Evolutionary conservation across 2,113 vertebrate species (phyloP).

Genomic region (Tychaedon coryphoeus): DNA sequence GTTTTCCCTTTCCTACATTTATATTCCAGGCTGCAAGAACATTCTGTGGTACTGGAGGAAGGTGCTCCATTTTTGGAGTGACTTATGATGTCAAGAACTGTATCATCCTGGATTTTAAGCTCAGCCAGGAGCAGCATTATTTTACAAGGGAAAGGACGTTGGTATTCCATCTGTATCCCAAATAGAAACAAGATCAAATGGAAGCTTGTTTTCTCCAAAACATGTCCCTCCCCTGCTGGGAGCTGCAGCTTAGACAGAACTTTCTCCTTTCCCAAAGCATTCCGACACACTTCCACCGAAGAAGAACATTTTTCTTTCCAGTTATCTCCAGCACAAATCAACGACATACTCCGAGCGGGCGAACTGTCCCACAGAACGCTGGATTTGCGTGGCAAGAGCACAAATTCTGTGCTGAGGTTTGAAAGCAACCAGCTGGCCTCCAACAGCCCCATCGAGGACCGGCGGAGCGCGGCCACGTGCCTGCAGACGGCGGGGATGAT

Average conservation of each 20-base stretch:
- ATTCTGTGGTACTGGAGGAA: background rate
- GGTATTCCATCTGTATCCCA: constrained; percentile 61
- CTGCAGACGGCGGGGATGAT: constrained; percentile 88
- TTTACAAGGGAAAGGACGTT: constrained; percentile 45
- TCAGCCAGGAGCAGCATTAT: constrained; percentile 58
- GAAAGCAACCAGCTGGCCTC: constrained; percentile 92
- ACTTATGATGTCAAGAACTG: constrained; percentile 73
- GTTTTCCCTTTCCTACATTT: background rate
- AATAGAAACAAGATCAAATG: constrained; percentile 49
- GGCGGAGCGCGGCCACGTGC: constrained; percentile 84
- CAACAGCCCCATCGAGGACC: constrained; percentile 90
- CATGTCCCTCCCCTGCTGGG: background rate
- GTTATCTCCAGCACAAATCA: constrained; percentile 80
- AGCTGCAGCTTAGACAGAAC: background rate
- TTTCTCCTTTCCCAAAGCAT: constrained; percentile 44
- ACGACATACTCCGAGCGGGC: constrained; percentile 78
- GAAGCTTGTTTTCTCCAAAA: constrained; percentile 9
- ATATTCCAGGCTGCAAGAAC: constrained; percentile 32
- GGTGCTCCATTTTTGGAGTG: background rate
- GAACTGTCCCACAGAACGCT: constrained; percentile 80
- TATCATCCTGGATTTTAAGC: constrained; percentile 70
- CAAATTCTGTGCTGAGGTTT: constrained; percentile 81
- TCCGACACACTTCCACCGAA: constrained; percentile 74
- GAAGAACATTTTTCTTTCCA: constrained; percentile 82
- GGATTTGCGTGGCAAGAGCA: constrained; percentile 70